Conservation (phyloP, 2,113 vertebrate genomes). For the Neolamprologus hecqui region DNA sequence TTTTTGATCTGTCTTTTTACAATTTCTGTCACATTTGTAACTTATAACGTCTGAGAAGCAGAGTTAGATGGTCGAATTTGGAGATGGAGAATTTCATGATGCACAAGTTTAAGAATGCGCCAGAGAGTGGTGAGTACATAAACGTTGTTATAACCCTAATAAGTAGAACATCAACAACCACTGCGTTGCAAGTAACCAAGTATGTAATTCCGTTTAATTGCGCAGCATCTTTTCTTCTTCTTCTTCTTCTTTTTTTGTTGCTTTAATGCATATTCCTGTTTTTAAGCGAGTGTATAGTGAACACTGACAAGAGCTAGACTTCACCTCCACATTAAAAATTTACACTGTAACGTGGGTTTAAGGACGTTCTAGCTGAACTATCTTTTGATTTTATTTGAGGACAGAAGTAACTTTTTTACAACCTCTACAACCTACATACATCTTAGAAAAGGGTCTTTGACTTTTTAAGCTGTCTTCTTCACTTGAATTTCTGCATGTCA, state of each 20-base stretch:
- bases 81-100: not conserved
- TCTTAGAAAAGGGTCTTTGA: not conserved
- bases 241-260: not conserved
- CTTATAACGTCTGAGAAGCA: not conserved
- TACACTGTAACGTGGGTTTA: not conserved
- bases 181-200: not conserved
- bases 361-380: not conserved
- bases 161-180: not conserved
- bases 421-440: not conserved
- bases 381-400: not conserved
- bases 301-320: not conserved
- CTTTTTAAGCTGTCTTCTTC: not conserved
- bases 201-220: not conserved
- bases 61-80: not conserved
- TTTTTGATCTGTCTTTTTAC: not conserved
- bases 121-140: not conserved
- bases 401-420: not conserved
- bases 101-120: not conserved
- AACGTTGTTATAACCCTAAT: not conserved
- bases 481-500: not conserved
- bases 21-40: not conserved
- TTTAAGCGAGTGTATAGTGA: not conserved
- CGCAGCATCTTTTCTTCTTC: not conserved
- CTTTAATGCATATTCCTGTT: not conserved
- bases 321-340: not conserved